Evolutionary conservation across 2,888 invertebrate species (phyloP), one percentile per base, ranked within the genome.

Genomic region (Caenorhabditis angaria): DNA sequence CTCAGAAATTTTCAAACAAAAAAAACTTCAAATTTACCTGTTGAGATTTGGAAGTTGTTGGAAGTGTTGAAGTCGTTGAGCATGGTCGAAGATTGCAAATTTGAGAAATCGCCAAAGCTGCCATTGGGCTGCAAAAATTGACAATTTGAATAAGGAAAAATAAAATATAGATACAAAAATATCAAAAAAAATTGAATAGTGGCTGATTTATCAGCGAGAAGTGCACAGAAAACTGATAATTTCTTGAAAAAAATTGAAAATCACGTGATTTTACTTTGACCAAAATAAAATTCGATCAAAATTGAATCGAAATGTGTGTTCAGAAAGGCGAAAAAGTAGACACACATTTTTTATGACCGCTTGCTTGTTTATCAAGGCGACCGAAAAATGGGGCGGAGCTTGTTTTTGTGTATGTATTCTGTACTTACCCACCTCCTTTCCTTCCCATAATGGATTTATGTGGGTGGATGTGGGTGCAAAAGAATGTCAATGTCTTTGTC

Each of bases 91-190:
- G 61, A 12, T 63, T 53, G 55, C 72, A 72, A 58, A 58, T 14
- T 27, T 72, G 72, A 57, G 72, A 67, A 65, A 72, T 66, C 63
- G 72, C 72, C 72, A 72, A 72, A 57, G 72, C 72, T 55, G 72
- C 72, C 72, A 72, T 72, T 24, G 41, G 41, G 18, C 41, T 41
- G 41, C n/a, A n/a, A 41, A 41, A 41, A 41, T 41, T 18, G 18
- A 41, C 18, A 41, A 6, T 41, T 10, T 3, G 3, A 12, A 8
- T 10, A 32, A 32, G 10, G 32, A 32, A 32, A 10, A 32, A 32
- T 5, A 32, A 32, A 41, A 41, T 41, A 12, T 41, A 18, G 10
- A 41, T 12, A 41, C 5, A 5, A 41, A 41, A 41, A 41, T n/a
- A 41, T 41, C 41, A 41, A 41, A 41, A 41, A 32, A 12, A 12